Evolutionary conservation across 30 jellyfish, hydroid and myxozoan species (phyloP).

Genomic region (Rhopilema esculentum): DNA sequence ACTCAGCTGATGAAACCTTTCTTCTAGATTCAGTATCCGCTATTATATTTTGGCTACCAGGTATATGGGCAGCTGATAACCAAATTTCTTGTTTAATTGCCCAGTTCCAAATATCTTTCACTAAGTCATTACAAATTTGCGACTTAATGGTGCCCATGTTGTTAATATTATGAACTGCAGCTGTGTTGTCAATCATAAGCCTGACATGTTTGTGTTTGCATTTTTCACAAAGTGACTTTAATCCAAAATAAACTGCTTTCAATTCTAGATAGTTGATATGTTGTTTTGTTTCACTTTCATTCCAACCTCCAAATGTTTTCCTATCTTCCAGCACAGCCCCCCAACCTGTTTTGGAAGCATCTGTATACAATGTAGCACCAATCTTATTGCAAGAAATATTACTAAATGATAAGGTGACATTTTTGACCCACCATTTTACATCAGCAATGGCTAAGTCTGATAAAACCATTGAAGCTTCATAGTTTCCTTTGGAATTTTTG

Average conservation of each 20-base stretch:
- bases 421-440: constrained; percentile 46
- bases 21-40: constrained; percentile 49
- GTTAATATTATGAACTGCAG: constrained; percentile 34
- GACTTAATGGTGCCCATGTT: constrained; percentile 57
- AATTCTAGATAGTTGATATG: constrained; percentile 43
- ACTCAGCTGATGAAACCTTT: constrained; percentile 1
- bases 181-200: constrained; percentile 33
- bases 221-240: neutral
- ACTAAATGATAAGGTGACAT: neutral
- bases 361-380: constrained; percentile 25
- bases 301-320: constrained; percentile 14
- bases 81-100: constrained; percentile 6
- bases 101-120: constrained; percentile 45
- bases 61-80: constrained; percentile 45
- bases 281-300: neutral
- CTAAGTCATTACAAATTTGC: neutral
- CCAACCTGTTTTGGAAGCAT: constrained; percentile 58
- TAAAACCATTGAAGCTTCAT: constrained; percentile 16
- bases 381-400: constrained; percentile 1
- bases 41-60: constrained; percentile 10
- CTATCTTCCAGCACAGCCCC: constrained; percentile 33
- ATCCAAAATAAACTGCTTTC: constrained; percentile 18
- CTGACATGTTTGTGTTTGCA: neutral
- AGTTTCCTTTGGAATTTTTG: constrained; percentile 26
- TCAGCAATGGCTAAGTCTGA: neutral